A percentile compares a stretch with the other conserved stretches of the same genome.
phyloP scores from a whole-genome alignment of 2,888 invertebrate species.

The Drosophila leonis region DNA sequence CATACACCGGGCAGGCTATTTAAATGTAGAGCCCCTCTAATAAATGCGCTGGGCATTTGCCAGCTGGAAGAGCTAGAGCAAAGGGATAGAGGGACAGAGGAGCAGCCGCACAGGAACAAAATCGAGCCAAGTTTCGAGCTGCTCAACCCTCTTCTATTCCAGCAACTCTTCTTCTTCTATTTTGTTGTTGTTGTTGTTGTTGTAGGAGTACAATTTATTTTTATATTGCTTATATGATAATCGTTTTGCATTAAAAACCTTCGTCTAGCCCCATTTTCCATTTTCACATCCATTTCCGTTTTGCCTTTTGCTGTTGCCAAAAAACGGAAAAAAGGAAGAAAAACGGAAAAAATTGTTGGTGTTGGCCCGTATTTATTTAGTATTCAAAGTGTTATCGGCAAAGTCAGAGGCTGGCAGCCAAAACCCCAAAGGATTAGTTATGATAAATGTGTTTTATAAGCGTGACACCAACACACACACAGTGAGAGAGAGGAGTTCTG shows the following conservation, averaged over 20 bases:
- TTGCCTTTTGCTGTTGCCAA: conserved; percentile 53
- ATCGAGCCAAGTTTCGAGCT: conserved; percentile 32
- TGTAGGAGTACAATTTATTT: conserved; percentile 61
- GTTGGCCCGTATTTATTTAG: conserved; percentile 76
- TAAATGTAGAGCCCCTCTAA: conserved; percentile 46
- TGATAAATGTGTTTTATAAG: conserved; percentile 81
- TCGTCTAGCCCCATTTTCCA: conserved; percentile 37
- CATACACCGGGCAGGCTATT: conserved; percentile 34
- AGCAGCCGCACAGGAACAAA: conserved; percentile 10
- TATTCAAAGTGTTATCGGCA: conserved; percentile 79
- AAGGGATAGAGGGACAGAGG: not conserved
- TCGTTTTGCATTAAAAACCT: conserved; percentile 79
- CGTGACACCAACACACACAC: conserved; percentile 65
- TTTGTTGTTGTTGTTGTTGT: not conserved
- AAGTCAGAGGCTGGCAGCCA: conserved; percentile 61
- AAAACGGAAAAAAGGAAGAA: not conserved
- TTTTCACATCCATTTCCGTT: conserved; percentile 44
- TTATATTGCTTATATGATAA: conserved; percentile 79
- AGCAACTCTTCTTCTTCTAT: not conserved
- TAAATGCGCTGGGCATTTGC: conserved; percentile 66
- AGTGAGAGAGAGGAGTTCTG: conserved; percentile 9
- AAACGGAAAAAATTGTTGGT: conserved; percentile 23
- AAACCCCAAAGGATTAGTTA: conserved; percentile 81
- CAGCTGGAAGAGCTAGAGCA: conserved; percentile 29
- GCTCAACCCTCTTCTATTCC: not conserved